These are phyloP conservation scores for Pao palembangensis DNA, from an alignment of 2,113 vertebrate genomes.

Conservation along the genomic window DNA sequence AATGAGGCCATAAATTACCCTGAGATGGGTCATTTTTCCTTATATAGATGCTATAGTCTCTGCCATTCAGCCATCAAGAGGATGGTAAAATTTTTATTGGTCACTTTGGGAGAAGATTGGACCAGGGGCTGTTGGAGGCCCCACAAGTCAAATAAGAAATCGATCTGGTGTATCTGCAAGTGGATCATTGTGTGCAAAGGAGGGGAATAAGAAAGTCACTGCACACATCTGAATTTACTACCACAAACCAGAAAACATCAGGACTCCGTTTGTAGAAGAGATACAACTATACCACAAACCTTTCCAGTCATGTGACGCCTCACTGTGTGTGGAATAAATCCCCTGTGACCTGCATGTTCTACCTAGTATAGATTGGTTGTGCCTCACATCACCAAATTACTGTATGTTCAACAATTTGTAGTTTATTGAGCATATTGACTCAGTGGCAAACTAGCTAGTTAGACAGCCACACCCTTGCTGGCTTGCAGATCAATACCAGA, in stretches of 20 bases:
- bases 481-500: constrained; percentile 35
- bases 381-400: constrained; percentile 37
- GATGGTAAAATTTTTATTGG: constrained; percentile 58
- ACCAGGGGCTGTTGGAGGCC: constrained; percentile 30
- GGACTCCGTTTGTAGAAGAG: constrained; percentile 8
- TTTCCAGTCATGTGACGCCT: constrained; percentile 3
- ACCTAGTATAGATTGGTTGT: constrained; percentile 34
- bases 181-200: constrained; percentile 22
- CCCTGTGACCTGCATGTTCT: constrained; percentile 32
- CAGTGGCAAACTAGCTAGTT: constrained; percentile 36
- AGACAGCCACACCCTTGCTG: constrained; percentile 22
- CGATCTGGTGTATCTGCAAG: constrained; percentile 48
- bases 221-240: constrained; percentile 8
- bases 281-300: neutral
- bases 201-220: constrained; percentile 1
- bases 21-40: constrained; percentile 39
- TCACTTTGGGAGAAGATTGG: constrained; percentile 40
- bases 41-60: constrained; percentile 27
- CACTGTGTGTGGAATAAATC: constrained; percentile 11
- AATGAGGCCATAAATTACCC: constrained; percentile 25
- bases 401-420: constrained; percentile 39
- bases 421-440: constrained; percentile 62
- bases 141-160: constrained; percentile 42
- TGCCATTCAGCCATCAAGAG: constrained; percentile 24
- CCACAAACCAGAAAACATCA: constrained; percentile 6